Evolutionary conservation across 1,140 invertebrate species (phyloP).

Genomic region (Drosophila bocqueti): DNA sequence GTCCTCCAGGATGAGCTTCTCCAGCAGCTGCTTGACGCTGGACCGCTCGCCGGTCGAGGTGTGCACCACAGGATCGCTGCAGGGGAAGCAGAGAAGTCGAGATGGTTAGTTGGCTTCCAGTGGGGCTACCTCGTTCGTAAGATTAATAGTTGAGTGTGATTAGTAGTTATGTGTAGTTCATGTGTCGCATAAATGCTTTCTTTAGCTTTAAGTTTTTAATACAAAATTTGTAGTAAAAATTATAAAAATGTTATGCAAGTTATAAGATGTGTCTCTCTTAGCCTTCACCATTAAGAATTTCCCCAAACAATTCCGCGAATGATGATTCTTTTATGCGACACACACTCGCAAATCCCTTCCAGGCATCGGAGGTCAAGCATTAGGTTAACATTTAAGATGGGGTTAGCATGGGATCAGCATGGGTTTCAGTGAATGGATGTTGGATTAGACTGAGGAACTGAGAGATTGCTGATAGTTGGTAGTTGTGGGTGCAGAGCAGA

Average conservation of each 20-base stretch:
- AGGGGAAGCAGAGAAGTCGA: constrained; percentile 37
- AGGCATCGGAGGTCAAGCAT: neutral
- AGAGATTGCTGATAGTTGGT: constrained; percentile 29
- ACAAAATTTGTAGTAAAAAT: constrained; percentile 3
- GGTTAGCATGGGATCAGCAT: constrained; percentile 52
- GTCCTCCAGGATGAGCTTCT: constrained; percentile 95
- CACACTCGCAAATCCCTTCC: neutral
- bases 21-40: constrained; percentile 92
- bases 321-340: constrained; percentile 1
- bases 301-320: neutral
- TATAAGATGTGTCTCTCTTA: neutral
- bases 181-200: neutral
- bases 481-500: constrained; percentile 58
- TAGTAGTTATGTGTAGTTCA: too few species aligned
- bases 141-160: neutral
- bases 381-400: constrained; percentile 20
- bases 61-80: constrained; percentile 95
- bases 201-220: neutral
- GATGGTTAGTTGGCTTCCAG: constrained; percentile 14
- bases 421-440: constrained; percentile 23
- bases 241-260: too few species aligned
- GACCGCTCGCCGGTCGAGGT: constrained; percentile 94
- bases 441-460: constrained; percentile 41
- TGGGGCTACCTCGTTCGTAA: neutral
- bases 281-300: neutral